Percentiles rank a stretch among this genome's conserved stretches.
Evolutionary conservation across 2,888 invertebrate species (phyloP).

Genomic region (Pristionchus entomophagus): DNA sequence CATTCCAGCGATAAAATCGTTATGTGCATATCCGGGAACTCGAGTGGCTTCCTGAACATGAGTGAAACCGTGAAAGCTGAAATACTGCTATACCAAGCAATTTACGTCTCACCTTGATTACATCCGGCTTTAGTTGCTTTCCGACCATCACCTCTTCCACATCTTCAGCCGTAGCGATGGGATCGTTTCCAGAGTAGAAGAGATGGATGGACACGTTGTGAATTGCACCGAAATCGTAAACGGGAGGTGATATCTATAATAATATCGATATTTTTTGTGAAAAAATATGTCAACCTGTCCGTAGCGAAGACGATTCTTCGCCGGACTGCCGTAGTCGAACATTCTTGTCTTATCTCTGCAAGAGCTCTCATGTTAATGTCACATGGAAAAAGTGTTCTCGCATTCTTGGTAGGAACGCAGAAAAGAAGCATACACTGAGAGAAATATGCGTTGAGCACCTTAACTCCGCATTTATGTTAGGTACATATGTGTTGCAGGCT

Average conservation of each 20-base stretch:
- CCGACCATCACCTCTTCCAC: background rate
- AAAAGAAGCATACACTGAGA: no score
- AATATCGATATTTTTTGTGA: background rate
- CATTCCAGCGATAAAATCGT: background rate
- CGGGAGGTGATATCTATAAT: background rate
- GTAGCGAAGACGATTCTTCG: background rate
- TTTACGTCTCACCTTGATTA: background rate
- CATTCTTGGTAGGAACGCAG: no score
- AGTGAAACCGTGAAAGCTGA: no score
- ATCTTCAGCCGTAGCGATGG: background rate
- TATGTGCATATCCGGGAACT: background rate
- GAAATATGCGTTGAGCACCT: no score
- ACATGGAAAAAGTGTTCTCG: no score
- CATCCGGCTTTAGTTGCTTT: background rate
- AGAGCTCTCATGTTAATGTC: background rate
- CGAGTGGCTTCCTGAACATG: background rate
- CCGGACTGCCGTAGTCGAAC: background rate
- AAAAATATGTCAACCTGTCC: background rate
- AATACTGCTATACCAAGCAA: background rate
- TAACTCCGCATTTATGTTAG: no score
- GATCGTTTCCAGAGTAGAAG: slow-evolving; percentile 11
- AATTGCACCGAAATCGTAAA: background rate
- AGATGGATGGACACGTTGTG: background rate
- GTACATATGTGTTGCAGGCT: no score
- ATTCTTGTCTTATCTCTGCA: background rate